Base-by-base conservation (phyloP, 2,113 vertebrate genomes). In the Acinonyx jubatus region DNA sequence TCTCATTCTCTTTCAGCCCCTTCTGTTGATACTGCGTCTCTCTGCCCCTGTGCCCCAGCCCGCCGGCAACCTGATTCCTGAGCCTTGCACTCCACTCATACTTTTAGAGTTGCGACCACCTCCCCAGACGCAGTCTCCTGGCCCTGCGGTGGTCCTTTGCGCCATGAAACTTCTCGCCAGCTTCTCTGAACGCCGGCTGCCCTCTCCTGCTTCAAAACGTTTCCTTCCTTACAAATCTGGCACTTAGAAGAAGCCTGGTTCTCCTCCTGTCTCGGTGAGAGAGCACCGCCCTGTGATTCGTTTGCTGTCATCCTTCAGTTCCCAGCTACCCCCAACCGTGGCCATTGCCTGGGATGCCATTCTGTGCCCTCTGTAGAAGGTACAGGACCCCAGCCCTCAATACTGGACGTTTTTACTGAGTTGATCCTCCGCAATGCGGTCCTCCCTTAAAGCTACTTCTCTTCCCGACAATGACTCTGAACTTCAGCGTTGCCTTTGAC, bases 401-500 rank as follows among this genome's bases (percentile, higher is more conserved):
- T 25, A 88, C 9, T 63, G 36, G 65, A 61, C 10, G 36, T 78
- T 73, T 92, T 81, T 50, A 48, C 16, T 12, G 41, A 74, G 7
- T 78, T 57, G 4, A 48, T 94, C 63, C 18, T 92, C 65, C 18
- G 19, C 45, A 45, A 45, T 1, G 45, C 7, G 45, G 45, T 52
- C 73, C 63, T 96, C 65, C 48, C 13, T 93, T 91, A 74, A 93
- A 92, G n/a, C 81, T 94, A 66, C 69, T 96, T 93, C n/a, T 88
- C 71, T 96, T 93, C 57, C 36, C 74, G 87, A 95, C 65, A 96
- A 80, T 76, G 82, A 94, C 92, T 87, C 48, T 79, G 52, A 87
- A 74, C 84, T 94, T 95, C 33, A 61, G 89, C 81, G 79, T 94
- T 4, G 69, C 90, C 89, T 96, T 95, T 97, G 95, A 97, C 97